Evolutionary conservation across 2,797 vertebrate genomes (phyloP).

Genomic region (Rhodeus uyekii): DNA sequence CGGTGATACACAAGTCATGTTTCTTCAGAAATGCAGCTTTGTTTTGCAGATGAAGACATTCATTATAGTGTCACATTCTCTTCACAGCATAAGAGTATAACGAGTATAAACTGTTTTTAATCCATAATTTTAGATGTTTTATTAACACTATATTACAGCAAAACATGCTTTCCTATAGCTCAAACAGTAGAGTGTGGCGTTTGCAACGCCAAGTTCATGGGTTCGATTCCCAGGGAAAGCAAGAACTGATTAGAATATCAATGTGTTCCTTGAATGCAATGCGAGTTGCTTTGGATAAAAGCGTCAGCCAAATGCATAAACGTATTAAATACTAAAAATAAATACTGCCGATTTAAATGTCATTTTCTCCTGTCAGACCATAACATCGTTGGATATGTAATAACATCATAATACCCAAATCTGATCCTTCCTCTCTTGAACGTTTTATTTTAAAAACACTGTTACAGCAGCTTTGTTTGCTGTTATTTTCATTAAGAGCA

Average conservation of each 20-base stretch:
- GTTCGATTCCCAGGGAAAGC: too few species aligned
- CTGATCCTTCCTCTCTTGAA: neutral
- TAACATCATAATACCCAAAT: neutral
- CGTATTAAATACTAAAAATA: too few species aligned
- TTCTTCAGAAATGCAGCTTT: constrained; percentile 7
- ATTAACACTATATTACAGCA: neutral
- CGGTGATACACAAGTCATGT: neutral
- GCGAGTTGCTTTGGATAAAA: too few species aligned
- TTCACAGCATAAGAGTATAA: neutral
- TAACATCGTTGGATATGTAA: neutral
- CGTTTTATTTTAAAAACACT: neutral
- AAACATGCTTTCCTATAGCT: too few species aligned
- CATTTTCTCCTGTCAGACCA: neutral
- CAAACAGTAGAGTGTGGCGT: too few species aligned
- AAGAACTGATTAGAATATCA: too few species aligned
- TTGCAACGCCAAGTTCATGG: too few species aligned
- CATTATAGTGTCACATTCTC: neutral
- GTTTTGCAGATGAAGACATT: constrained; percentile 2
- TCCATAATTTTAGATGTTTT: neutral
- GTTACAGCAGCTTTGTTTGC: neutral
- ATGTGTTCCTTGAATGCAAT: too few species aligned
- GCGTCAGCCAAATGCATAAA: too few species aligned
- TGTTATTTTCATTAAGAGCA: neutral
- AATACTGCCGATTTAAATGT: neutral
- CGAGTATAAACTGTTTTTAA: neutral